Base-by-base conservation (phyloP, 2,113 vertebrate genomes). In the Quiscalus mexicanus region DNA sequence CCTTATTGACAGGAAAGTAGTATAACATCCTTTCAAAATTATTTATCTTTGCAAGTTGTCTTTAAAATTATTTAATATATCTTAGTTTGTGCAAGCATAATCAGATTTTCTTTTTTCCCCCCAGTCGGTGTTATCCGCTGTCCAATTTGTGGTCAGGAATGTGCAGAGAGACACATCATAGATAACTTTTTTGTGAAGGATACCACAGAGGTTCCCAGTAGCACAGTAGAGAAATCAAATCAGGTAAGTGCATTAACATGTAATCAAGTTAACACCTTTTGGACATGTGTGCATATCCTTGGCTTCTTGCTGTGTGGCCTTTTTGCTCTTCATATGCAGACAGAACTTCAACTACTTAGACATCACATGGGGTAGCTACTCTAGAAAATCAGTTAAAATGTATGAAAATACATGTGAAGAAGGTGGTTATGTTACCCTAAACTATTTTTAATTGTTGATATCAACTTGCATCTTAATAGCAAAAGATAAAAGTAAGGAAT, bases 121-220 rank as follows among this genome's bases (percentile, higher is more conserved):
- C 28, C 62, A 99, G 99, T 99, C 64, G 99, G 98, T 79, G 98
- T 99, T 87, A 98, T 99, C 92, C 99, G 99, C 67, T 99, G 99
- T 95, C 99, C 99, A 44, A 98, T 99, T 76, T 99, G 99, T 97
- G 98, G 98, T 90, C 99, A 99, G 97, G 99, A 99, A 95, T 99
- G 99, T 97, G 99, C 99, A 95, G 99, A 99, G 93, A 98, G 99
- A 96, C 99, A 99, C 77, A 98, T 99, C 83, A 98, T 99, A 97
- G 99, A 99, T 95, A 99, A 99, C 94, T 99, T 99, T 97, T 99
- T 99, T 97, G 99, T 99, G 91, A 99, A 99, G 93, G 99, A 99
- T 97, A 99, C 99, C 37, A 99, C 99, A 59, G 99, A 99, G 92
- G 98, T 99, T 93, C 99, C 99, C 53, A 99, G 99, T 98, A 99